Conservation (phyloP, 2,113 vertebrate species). For the Anarrhichthys ocellatus region DNA sequence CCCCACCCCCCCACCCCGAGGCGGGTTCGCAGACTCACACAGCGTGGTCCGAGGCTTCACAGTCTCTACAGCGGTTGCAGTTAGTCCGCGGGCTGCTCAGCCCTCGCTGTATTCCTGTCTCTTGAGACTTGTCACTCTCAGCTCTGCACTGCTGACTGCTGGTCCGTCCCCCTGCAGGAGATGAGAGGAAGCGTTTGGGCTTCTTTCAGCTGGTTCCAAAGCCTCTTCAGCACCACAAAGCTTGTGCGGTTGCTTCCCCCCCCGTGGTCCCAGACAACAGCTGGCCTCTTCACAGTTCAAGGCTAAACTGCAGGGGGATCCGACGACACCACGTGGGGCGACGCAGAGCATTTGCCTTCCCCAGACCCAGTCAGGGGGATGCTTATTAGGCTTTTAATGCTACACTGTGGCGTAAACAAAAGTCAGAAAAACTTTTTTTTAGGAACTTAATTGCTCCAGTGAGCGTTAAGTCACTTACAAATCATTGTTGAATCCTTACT, state of each 20-base stretch:
- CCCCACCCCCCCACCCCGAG: constrained; percentile 12
- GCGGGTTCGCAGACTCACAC: constrained; percentile 16
- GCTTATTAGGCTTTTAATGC: not conserved
- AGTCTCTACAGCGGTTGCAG: not conserved
- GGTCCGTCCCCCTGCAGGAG: constrained; percentile 28
- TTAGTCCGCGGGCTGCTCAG: constrained; percentile 3
- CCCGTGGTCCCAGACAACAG: constrained; percentile 42
- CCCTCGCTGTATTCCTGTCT: constrained; percentile 2
- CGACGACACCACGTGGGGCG: not conserved
- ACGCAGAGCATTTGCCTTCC: constrained; percentile 6
- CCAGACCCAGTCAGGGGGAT: not conserved
- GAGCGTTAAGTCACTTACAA: not conserved
- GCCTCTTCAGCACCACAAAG: constrained; percentile 21
- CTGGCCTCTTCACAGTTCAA: constrained; percentile 52
- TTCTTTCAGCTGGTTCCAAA: constrained; percentile 2
- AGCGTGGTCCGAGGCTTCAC: constrained; percentile 8
- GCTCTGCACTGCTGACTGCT: not conserved
- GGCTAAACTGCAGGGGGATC: constrained; percentile 41
- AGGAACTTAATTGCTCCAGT: not conserved
- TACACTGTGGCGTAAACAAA: not conserved
- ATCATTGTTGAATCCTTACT: not conserved
- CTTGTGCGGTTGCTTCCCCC: constrained; percentile 15
- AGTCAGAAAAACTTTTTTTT: not conserved
- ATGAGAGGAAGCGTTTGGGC: constrained; percentile 23
- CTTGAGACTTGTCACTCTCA: constrained; percentile 21